Conservation (phyloP, 2,113 vertebrate genomes). For the Tachycineta bicolor region DNA sequence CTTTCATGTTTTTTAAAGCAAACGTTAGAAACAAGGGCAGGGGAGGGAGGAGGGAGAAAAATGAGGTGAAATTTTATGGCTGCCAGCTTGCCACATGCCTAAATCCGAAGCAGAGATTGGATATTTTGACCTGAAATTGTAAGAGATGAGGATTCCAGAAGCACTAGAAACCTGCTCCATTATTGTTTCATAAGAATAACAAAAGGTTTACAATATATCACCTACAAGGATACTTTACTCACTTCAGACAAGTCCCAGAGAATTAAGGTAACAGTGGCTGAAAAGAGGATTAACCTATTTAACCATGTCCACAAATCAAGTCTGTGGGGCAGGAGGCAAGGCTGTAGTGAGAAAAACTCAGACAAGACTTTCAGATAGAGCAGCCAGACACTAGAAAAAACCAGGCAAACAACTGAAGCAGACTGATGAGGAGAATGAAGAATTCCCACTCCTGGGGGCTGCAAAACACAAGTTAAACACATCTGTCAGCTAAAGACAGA, state of each 20-base stretch:
- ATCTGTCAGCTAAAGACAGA: neutral
- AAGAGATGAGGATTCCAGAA: neutral
- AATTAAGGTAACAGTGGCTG: neutral
- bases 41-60: neutral
- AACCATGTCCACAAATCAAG: neutral
- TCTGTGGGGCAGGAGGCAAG: neutral
- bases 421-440: neutral
- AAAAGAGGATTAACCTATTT: neutral
- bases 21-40: neutral
- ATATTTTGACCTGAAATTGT: neutral
- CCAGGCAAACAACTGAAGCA: neutral
- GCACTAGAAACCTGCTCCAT: neutral
- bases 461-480: neutral
- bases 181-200: neutral
- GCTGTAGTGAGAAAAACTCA: neutral
- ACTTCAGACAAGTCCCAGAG: neutral
- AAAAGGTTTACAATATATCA: neutral
- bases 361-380: neutral
- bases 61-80: neutral
- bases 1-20: neutral
- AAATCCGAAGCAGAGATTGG: neutral
- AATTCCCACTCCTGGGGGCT: neutral
- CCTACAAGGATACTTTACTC: neutral
- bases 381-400: neutral
- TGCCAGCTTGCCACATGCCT: neutral